These are phyloP conservation scores for Scyliorhinus canicula DNA, from an alignment of 2,797 vertebrate species.

Conservation along the genomic window DNA sequence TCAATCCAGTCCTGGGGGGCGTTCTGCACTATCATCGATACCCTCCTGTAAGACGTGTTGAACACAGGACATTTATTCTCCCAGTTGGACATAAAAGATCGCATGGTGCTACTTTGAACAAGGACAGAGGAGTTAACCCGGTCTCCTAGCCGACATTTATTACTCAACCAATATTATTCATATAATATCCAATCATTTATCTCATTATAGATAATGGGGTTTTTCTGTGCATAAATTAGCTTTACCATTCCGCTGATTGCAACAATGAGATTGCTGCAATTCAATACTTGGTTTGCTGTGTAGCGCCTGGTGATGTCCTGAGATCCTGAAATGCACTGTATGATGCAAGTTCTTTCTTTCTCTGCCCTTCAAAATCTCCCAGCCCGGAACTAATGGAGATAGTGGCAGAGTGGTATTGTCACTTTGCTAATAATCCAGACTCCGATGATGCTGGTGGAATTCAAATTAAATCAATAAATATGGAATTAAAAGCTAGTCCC, in stretches of 20 bases:
- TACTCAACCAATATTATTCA: background rate
- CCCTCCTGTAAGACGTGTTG: background rate
- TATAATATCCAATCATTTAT: background rate
- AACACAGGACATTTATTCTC: background rate
- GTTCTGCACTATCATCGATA: background rate
- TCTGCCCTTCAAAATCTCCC: background rate
- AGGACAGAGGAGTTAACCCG: background rate
- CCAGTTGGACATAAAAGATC: background rate
- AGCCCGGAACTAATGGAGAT: too few relatives aligned
- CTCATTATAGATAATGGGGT: background rate
- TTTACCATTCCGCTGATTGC: background rate
- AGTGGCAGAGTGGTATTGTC: too few relatives aligned
- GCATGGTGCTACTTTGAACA: background rate
- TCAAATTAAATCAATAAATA: too few relatives aligned
- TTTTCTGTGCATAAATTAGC: background rate
- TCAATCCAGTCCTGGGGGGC: background rate
- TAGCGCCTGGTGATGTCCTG: background rate
- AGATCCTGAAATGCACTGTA: background rate
- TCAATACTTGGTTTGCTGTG: background rate
- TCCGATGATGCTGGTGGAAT: too few relatives aligned
- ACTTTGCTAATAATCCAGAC: too few relatives aligned
- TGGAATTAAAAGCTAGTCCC: too few relatives aligned
- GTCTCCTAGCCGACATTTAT: background rate
- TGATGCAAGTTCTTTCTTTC: background rate
- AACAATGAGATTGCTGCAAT: background rate